Evolutionary conservation across 2,888 invertebrate species (phyloP).

Genomic region (Lutraria lutraria): DNA sequence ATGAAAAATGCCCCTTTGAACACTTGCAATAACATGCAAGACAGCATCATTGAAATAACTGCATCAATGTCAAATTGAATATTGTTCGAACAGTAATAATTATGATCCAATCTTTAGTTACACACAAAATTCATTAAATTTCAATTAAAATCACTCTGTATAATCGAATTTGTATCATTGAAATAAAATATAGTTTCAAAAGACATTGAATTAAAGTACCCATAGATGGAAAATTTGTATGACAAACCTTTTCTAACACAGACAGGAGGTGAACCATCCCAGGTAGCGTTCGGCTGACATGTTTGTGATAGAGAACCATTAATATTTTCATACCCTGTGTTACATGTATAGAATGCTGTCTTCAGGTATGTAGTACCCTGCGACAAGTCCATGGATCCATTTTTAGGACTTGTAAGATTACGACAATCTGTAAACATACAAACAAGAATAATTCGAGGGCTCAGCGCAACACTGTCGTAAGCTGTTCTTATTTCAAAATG

Average conservation of each 20-base stretch:
- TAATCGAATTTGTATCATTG: no score
- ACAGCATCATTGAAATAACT: no score
- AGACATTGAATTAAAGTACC: not conserved
- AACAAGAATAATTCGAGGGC: no score
- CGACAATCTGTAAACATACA: conserved; percentile 43
- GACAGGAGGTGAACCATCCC: conserved; percentile 44
- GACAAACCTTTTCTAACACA: conserved; percentile 53
- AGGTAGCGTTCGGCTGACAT: conserved; percentile 36
- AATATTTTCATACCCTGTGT: conserved; percentile 30
- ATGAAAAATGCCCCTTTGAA: no score
- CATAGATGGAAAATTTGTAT: not conserved
- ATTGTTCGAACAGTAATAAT: no score
- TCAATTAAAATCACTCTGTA: no score
- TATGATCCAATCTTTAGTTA: no score
- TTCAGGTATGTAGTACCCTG: conserved; percentile 39
- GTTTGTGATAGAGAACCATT: conserved; percentile 25
- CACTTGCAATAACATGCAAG: no score
- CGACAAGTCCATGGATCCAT: conserved; percentile 41
- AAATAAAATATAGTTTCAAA: not conserved
- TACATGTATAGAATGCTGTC: conserved; percentile 45
- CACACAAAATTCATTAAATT: no score
- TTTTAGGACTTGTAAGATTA: conserved; percentile 17
- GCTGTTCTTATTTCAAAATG: no score
- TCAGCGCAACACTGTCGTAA: no score
- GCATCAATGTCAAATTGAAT: no score